Base-by-base conservation (phyloP, 2,113 vertebrate genomes). In the Balaeniceps rex region DNA sequence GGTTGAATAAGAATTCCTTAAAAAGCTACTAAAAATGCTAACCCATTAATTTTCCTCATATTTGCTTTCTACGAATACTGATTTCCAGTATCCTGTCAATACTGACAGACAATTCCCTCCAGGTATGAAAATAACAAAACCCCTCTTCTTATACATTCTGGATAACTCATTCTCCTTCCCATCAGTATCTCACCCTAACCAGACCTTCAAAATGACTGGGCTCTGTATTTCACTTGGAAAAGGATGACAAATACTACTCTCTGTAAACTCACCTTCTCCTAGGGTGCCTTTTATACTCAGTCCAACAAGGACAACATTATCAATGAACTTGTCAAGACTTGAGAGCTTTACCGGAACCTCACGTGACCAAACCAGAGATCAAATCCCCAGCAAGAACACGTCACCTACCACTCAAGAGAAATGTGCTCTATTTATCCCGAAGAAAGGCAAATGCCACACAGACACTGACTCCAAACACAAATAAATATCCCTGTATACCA, bases 401-500 rank as follows among this genome's bases (percentile, higher is more conserved):
- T 24, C 63, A 74, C 2, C 4, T 5, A 57, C 19, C 12, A 6
- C 11, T 29, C 2, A 0, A 46, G 4, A 23, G 23, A 75, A 33
- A 46, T 0, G 6, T 18, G 8, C 4, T 40, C 31, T 18, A 1
- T n/a, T 77, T 44, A 70, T 24, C n/a, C 28, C 4, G 1, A 74
- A 54, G 10, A 52, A 74, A 87, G 28, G 21, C 0, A 0, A 86
- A n/a, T 4, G 8, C 17, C 24, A 36, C 49, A 34, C 18, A 14
- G 21, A 4, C 36, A 17, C 10, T 2, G 25, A 29, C 47, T 31
- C 31, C 66, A 17, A 21, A 49, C 46, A 38, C 19, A 38, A 54
- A 28, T 0, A 23, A 57, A 4, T 4, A 24, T 2, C 25, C 18
- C 23, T 5, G 18, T 0, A 6, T 0, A 10, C 23, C 80, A 65